These are phyloP conservation scores for Nomada fabriciana DNA, from an alignment of 2,888 invertebrate species.

Conservation along the genomic window DNA sequence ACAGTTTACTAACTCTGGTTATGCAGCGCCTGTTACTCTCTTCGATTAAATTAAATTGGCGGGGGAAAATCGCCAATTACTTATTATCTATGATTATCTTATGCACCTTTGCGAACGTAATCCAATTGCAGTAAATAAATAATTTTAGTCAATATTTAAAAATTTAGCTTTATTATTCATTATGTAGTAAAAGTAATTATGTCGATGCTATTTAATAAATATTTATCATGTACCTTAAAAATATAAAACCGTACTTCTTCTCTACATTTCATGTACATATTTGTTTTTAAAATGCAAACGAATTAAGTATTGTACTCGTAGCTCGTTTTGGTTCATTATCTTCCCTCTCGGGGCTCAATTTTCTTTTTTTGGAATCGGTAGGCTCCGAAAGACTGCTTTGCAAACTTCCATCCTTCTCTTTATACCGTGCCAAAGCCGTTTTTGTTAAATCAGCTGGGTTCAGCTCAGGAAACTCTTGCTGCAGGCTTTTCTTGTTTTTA, in stretches of 20 bases:
- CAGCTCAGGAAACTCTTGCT: conserved; percentile 86
- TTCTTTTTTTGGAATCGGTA: conserved; percentile 76
- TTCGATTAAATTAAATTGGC: too few species aligned
- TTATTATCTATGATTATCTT: too few species aligned
- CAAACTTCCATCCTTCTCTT: conserved; percentile 74
- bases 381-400: conserved; percentile 45
- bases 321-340: conserved; percentile 73
- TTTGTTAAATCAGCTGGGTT: conserved; percentile 86
- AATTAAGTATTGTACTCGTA: conserved; percentile 70
- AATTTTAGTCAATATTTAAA: too few species aligned
- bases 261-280: conserved; percentile 11
- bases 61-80: too few species aligned
- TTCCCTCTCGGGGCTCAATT: conserved; percentile 67
- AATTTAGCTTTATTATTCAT: too few species aligned
- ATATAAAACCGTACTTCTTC: conserved; percentile 25
- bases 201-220: too few species aligned
- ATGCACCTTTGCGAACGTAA: too few species aligned
- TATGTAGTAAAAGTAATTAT: too few species aligned
- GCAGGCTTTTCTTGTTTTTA: conserved; percentile 86
- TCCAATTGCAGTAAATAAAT: too few species aligned
- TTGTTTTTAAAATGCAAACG: conserved; percentile 74
- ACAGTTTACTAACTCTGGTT: too few species aligned
- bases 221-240: neutral
- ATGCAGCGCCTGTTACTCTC: too few species aligned
- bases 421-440: conserved; percentile 86